Evolutionary conservation across 2,113 vertebrate genomes (phyloP).

Genomic region (Erythrocebus patas): DNA sequence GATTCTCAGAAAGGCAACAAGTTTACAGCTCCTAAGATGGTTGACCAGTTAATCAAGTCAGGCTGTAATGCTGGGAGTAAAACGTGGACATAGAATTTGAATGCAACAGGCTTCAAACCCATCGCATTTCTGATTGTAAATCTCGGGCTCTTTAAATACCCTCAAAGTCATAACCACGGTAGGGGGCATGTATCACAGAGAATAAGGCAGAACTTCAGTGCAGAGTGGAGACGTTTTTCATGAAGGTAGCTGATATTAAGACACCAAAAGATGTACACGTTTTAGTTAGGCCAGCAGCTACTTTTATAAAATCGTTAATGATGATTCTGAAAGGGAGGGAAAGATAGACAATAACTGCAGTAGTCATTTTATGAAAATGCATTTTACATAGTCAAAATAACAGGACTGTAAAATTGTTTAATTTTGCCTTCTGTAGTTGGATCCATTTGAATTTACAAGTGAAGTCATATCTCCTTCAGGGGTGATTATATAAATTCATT

Average conservation of each 20-base stretch:
- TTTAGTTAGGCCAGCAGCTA: neutral
- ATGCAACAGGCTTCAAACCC: neutral
- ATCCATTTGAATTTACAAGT: neutral
- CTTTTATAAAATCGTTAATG: neutral
- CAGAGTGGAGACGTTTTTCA: neutral
- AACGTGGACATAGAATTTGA: neutral
- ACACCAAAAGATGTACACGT: accelerated
- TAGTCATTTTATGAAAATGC: neutral
- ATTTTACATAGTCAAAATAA: neutral
- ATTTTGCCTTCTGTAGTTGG: neutral
- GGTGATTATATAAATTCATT: neutral
- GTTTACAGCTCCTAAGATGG: neutral
- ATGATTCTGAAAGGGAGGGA: neutral
- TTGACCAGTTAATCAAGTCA: neutral
- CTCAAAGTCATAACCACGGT: neutral
- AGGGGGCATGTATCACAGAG: neutral
- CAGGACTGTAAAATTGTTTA: neutral
- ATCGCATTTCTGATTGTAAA: neutral
- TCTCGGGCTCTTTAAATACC: neutral
- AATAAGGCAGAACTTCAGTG: neutral
- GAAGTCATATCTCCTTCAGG: neutral
- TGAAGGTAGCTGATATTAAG: neutral
- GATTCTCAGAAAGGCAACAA: neutral
- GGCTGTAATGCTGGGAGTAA: neutral
- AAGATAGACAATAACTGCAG: neutral